Percentiles rank a stretch among this genome's conserved stretches.
Conservation (phyloP, 2,797 vertebrate genomes). For the Sitta carolinensis region DNA sequence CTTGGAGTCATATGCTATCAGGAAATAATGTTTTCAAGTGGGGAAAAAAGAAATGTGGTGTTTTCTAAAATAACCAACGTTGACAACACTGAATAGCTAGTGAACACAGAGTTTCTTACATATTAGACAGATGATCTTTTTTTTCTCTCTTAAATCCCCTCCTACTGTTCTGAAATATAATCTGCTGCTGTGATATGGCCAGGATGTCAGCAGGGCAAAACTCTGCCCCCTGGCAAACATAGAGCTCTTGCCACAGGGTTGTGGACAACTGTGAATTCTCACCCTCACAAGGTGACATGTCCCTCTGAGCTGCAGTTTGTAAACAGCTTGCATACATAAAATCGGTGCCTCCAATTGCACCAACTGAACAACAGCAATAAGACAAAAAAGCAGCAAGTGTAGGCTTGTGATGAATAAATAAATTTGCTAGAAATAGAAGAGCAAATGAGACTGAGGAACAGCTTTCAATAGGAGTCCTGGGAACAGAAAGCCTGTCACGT, state of each 20-base stretch:
- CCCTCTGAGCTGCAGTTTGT: not conserved
- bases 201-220: not conserved
- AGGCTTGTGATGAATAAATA: not conserved
- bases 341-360: not conserved
- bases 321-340: not conserved
- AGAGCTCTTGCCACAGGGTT: not conserved
- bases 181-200: not conserved
- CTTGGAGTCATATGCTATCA: not conserved
- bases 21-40: not conserved
- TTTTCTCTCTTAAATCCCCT: not conserved
- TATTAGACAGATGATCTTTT: not conserved
- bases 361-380: not conserved
- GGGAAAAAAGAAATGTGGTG: not conserved
- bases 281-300: not conserved
- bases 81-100: not conserved
- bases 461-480: not conserved
- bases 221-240: not conserved
- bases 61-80: not conserved
- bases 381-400: not conserved
- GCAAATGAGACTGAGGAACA: not conserved
- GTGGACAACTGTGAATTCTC: not conserved
- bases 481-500: not conserved
- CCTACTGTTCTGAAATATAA: conserved; percentile 15
- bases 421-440: not conserved
- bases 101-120: not conserved